Conservation (phyloP, 2,888 invertebrate genomes). For the Heteromurus nitidus region DNA sequence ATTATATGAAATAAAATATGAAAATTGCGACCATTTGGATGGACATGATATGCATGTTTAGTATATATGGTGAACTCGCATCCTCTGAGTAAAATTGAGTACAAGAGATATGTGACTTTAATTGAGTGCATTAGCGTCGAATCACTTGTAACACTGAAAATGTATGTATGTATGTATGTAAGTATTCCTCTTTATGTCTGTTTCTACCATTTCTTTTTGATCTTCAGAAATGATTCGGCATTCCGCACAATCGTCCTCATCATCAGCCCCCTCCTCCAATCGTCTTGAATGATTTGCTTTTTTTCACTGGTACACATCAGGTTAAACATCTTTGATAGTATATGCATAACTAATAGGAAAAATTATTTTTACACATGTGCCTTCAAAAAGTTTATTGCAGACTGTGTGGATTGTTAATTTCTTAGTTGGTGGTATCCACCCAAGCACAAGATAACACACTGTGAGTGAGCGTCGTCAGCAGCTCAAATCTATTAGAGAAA, state of each 20-base stretch:
- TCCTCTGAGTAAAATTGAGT: slow-evolving; percentile 31
- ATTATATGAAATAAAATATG: slow-evolving; percentile 30
- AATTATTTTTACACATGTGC: slow-evolving; percentile 32
- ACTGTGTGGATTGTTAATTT: slow-evolving; percentile 48
- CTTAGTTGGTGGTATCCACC: slow-evolving; percentile 48
- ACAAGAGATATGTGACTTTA: slow-evolving; percentile 52
- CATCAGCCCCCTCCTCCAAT: background rate
- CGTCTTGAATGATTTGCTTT: background rate
- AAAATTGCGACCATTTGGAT: slow-evolving; percentile 12
- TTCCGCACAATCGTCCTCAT: too few relatives aligned
- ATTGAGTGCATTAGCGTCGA: slow-evolving; percentile 43
- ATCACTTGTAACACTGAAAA: slow-evolving; percentile 17
- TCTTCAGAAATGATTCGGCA: background rate
- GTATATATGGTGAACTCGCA: background rate
- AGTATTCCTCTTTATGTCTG: too few relatives aligned
- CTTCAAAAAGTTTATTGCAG: slow-evolving; percentile 31
- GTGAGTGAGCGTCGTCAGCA: background rate
- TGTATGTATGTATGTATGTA: too few relatives aligned
- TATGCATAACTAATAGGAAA: slow-evolving; percentile 27
- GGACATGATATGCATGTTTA: background rate
- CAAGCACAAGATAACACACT: background rate
- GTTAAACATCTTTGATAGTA: background rate
- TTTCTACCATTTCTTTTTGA: slow-evolving; percentile 3
- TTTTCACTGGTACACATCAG: background rate
- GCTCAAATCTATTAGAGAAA: background rate